A percentile compares a stretch with the other conserved stretches of the same genome.
Conservation (phyloP, 2,888 invertebrate species). For the Chelonus formosanus region DNA sequence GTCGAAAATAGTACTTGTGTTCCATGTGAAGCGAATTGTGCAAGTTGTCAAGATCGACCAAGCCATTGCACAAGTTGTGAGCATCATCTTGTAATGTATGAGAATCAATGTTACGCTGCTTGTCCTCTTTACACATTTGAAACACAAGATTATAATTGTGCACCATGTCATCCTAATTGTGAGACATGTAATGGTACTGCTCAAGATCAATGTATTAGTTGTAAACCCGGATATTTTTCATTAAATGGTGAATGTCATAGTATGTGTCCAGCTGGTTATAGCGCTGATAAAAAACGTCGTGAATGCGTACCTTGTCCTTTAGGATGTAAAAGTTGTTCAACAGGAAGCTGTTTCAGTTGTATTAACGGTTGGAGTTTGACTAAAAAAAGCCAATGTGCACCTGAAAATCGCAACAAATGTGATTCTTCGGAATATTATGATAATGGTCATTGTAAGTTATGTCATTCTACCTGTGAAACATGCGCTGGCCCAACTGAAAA, state of each 20-base stretch:
- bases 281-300: constrained; percentile 79
- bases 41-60: constrained; percentile 83
- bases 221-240: constrained; percentile 77
- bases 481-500: constrained; percentile 81
- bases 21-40: constrained; percentile 87
- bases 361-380: constrained; percentile 78
- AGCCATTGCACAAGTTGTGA: constrained; percentile 88
- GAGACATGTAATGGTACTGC: constrained; percentile 83
- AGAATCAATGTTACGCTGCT: constrained; percentile 82
- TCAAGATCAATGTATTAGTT: constrained; percentile 82
- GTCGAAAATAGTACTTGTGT: constrained; percentile 79
- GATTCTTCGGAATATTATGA: constrained; percentile 74
- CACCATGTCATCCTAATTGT: constrained; percentile 81
- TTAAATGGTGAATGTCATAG: constrained; percentile 77
- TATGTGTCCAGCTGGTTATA: constrained; percentile 79
- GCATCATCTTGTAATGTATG: constrained; percentile 84
- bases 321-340: constrained; percentile 80
- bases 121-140: constrained; percentile 86
- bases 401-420: constrained; percentile 76
- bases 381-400: constrained; percentile 79
- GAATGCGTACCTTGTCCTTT: constrained; percentile 83
- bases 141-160: constrained; percentile 86
- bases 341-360: constrained; percentile 78
- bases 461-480: constrained; percentile 82
- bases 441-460: constrained; percentile 75